phyloP scores from a whole-genome alignment of 2,797 vertebrate species.

The Sebastes aleutianus region DNA sequence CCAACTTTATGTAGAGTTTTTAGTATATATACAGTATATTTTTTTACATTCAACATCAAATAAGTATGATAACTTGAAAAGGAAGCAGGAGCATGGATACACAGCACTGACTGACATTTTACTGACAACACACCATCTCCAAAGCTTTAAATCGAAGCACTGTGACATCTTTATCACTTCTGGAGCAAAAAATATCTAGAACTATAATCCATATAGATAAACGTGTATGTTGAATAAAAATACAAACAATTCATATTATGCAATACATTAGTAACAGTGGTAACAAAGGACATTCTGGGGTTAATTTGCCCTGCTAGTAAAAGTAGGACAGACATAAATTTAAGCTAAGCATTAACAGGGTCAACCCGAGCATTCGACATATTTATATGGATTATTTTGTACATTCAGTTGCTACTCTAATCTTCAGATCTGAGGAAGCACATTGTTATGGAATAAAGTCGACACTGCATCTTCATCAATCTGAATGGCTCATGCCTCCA shows the following conservation, averaged over 20 bases:
- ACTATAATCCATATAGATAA: not conserved
- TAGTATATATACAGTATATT: no score
- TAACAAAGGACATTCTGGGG: not conserved
- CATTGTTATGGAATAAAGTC: not conserved
- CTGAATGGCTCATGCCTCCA: not conserved
- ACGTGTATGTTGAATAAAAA: not conserved
- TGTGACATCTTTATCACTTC: not conserved
- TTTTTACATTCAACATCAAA: not conserved
- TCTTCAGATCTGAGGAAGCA: not conserved
- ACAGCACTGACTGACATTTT: not conserved
- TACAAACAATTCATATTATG: not conserved
- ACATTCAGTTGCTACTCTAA: not conserved
- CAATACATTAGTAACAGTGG: not conserved
- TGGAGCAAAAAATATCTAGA: not conserved
- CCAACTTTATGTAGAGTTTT: not conserved
- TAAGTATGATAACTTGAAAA: not conserved
- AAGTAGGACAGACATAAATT: not conserved
- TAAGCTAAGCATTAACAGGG: not conserved
- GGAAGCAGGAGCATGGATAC: not conserved
- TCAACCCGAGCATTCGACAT: not conserved
- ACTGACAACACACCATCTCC: not conserved
- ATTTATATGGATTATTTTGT: not conserved
- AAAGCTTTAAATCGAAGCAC: not conserved
- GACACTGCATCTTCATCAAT: rapidly evolving
- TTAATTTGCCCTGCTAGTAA: not conserved